Percentiles rank a stretch among this genome's conserved stretches.
Evolutionary conservation across 2,113 vertebrate genomes (phyloP).

Genomic region (Strigops habroptila): DNA sequence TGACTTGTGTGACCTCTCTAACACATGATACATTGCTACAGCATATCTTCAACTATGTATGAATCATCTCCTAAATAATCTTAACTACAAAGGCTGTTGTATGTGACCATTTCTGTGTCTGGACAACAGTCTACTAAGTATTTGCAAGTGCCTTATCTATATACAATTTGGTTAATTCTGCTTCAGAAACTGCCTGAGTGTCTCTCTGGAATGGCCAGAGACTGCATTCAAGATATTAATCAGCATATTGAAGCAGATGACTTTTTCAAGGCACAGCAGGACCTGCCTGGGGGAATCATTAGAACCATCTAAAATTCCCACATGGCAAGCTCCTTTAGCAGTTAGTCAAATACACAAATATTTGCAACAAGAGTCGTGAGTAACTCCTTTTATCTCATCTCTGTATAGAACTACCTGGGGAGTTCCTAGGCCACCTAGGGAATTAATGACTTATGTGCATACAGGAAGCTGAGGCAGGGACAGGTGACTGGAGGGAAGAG

Average conservation of each 20-base stretch:
- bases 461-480: fast-evolving
- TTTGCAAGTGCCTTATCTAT: not conserved
- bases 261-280: not conserved
- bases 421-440: not conserved
- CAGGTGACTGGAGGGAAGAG: not conserved
- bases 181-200: not conserved
- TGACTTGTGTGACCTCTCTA: not conserved
- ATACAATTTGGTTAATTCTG: not conserved
- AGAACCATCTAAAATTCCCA: not conserved
- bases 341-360: not conserved
- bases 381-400: not conserved
- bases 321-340: not conserved
- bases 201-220: not conserved
- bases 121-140: not conserved
- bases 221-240: not conserved
- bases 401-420: not conserved
- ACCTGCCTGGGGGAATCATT: not conserved
- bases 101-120: not conserved
- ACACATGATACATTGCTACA: fast-evolving
- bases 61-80: not conserved
- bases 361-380: not conserved
- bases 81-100: not conserved
- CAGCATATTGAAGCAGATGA: not conserved
- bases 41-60: not conserved
- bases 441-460: not conserved